Evolutionary conservation across 1,140 invertebrate species (phyloP), one percentile per base, ranked within the genome.

Genomic region (Holcopasites calliopsidis): DNA sequence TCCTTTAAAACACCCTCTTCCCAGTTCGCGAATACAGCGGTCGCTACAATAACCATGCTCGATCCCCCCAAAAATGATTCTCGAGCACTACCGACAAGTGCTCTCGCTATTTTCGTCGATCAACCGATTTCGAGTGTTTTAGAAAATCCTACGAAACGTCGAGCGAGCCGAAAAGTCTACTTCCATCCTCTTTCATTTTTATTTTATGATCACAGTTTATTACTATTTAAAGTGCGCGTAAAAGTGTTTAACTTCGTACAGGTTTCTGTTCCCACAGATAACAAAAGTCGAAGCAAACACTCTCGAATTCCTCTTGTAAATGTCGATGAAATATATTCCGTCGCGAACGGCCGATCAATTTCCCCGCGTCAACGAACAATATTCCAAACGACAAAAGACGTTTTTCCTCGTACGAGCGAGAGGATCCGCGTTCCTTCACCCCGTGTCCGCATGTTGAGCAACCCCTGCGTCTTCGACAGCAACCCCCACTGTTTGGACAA

Each of bases 11-110:
- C 35, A 64, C 72, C 76, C 79, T 81, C 61, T 49, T 79, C 50
- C 47, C 70, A 61, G 83, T 88, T 86, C 87, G 88, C 86, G 88
- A 90, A 89, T 83, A 85, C 81, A 77, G 85, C 69, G 87, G 86
- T 86, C 40, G 82, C 75, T 88, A 89, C 89, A 91, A 88, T 90
- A 88, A 88, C 85, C 54, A 64, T 61, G 71, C 70, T 52, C 64
- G 49, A 74, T 73, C 50, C 68, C 70, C 69, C 71, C 23, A 81
- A 82, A 86, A 87, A 85, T 73, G 77, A 69, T 47, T 68, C 28
- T 87, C 80, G 71, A 89, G 86, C 76, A 79, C 74, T 47, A 79
- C 84, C 72, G 77, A 85, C 76, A 79, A 85, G 83, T 82, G 76
- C 69, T 57, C 81, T 77, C 11, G 23, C 38, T 23, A 35, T 26